Evolutionary conservation across 1,140 invertebrate species (phyloP), one percentile per base, ranked within the genome.

Genomic region (Drosophila orosa): DNA sequence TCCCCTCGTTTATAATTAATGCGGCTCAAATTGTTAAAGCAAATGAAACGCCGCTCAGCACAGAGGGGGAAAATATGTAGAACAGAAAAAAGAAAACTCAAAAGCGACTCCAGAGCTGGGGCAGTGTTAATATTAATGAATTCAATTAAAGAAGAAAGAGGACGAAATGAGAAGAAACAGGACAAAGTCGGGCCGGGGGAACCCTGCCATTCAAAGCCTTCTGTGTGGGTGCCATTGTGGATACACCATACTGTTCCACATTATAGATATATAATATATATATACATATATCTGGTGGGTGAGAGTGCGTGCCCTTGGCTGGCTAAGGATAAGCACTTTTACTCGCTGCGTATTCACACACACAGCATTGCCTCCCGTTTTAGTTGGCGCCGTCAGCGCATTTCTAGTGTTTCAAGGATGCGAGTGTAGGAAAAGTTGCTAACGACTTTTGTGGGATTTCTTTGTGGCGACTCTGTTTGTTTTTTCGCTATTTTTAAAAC

Each of bases 401-500:
- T 73, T 89, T 87, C 48, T 77, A 87, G 72, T 77, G 79, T 66
- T 87, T 87, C 79, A 87, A 82, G 83, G 79, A 83, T 80, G 79
- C 59, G 61, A 54, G 37, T 56, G 50, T 61, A 39, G 39, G 40
- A 50, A 54, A 76, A 82, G 61, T 80, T 76, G 62, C 35, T 57
- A 73, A 60, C 76, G 75, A 77, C 79, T 60, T 79, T 87, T 79
- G 55, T 68, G 48, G 69, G 83, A 76, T 79, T 79, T 80, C 75
- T 59, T 54, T 57, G 42, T 35, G 25, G 27, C 19, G 25, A 56
- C 55, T 19, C 52, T 59, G 54, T 54, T 33, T 31, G 48, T 47
- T 24, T 42, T 24, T 19, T 25, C 10, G 31, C 57, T 86, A 71
- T 80, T 80, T 78, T 69, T 76, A 80, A 85, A 58, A 39, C 22